Conservation (phyloP, 2,888 invertebrate species). For the Drosophila mettleri region DNA sequence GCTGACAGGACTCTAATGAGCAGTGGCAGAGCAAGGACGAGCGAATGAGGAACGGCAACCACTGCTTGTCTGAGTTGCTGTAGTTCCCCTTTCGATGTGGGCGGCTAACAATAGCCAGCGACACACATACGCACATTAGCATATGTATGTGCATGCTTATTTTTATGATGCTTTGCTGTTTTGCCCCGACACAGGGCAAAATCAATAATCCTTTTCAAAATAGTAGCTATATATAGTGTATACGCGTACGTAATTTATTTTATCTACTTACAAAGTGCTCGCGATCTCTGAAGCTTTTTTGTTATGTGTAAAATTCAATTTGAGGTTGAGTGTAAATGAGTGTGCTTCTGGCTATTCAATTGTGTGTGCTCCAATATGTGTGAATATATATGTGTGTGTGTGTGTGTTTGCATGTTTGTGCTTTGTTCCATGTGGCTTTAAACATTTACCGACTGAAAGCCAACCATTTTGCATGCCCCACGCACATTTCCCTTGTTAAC, state of each 20-base stretch:
- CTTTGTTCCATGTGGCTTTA: slow-evolving; percentile 54
- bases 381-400: slow-evolving; percentile 11
- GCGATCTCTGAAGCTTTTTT: slow-evolving; percentile 54
- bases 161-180: slow-evolving; percentile 19
- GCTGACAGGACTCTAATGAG: slow-evolving; percentile 53
- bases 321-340: slow-evolving; percentile 51
- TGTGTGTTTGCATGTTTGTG: slow-evolving; percentile 9
- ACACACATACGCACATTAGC: slow-evolving; percentile 5
- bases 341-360: slow-evolving; percentile 32
- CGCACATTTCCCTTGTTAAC: not conserved
- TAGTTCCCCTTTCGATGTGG: slow-evolving; percentile 11
- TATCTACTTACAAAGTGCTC: slow-evolving; percentile 46
- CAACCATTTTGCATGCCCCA: slow-evolving; percentile 39
- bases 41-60: slow-evolving; percentile 28
- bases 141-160: not conserved
- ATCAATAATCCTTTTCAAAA: slow-evolving; percentile 68
- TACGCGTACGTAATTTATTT: slow-evolving; percentile 37
- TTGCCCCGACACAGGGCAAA: slow-evolving; percentile 30
- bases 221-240: slow-evolving; percentile 18
- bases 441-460: slow-evolving; percentile 51
- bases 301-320: slow-evolving; percentile 69
- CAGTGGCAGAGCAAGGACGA: slow-evolving; percentile 15
- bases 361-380: slow-evolving; percentile 19
- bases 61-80: slow-evolving; percentile 46
- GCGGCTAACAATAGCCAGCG: slow-evolving; percentile 36